These are phyloP conservation scores for Mechanitis mazaeus DNA, from an alignment of 2,888 invertebrate species.

Conservation along the genomic window DNA sequence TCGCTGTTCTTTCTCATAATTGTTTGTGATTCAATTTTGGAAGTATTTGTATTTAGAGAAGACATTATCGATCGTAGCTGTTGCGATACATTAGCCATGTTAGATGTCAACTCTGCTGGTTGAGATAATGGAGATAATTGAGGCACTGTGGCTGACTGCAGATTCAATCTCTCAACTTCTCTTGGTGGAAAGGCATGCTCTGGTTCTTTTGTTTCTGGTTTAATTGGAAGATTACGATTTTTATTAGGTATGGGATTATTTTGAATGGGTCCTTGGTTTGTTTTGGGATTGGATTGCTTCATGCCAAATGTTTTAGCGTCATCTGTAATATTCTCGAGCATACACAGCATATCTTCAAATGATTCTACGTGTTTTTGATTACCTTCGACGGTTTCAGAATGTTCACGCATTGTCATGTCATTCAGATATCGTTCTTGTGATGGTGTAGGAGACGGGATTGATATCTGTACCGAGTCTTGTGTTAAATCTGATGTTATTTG, in stretches of 20 bases:
- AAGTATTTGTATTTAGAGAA: conserved; percentile 73
- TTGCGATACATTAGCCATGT: conserved; percentile 83
- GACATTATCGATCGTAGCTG: conserved; percentile 81
- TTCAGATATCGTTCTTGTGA: conserved; percentile 80
- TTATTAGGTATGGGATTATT: conserved; percentile 34
- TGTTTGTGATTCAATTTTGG: conserved; percentile 69
- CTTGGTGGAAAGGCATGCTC: conserved; percentile 52
- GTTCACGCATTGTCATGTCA: conserved; percentile 78
- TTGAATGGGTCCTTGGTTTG: conserved; percentile 27
- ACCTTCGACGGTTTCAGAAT: conserved; percentile 72
- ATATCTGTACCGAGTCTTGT: conserved; percentile 80
- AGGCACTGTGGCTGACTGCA: conserved; percentile 76
- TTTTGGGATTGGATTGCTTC: conserved; percentile 46
- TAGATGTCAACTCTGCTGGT: conserved; percentile 82
- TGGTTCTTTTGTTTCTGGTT: conserved; percentile 48
- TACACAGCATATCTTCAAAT: conserved; percentile 82
- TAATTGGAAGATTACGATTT: conserved; percentile 36
- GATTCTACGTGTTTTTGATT: conserved; percentile 78
- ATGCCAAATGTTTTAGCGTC: conserved; percentile 54
- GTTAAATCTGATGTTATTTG: conserved; percentile 75
- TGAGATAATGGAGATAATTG: conserved; percentile 84
- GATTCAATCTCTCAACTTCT: conserved; percentile 53
- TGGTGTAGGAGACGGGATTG: conserved; percentile 80
- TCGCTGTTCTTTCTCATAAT: conserved; percentile 67
- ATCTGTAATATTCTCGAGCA: conserved; percentile 80